These are phyloP conservation scores for Lasioglossum villosulum DNA, from an alignment of 2,888 invertebrate species.

Conservation along the genomic window DNA sequence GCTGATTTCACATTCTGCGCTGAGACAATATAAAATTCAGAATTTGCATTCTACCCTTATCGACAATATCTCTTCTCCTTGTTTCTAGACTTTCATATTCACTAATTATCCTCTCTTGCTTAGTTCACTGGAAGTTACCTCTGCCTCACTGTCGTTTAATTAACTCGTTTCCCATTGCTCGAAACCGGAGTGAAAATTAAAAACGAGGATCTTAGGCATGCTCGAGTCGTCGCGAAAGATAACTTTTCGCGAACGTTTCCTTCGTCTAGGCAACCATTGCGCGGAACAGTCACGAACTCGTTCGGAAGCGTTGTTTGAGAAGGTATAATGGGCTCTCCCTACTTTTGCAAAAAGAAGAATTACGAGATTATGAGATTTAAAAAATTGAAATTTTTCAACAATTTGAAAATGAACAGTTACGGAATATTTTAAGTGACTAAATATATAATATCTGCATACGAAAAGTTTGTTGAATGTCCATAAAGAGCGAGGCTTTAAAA, in stretches of 20 bases:
- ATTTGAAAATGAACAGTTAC: background rate
- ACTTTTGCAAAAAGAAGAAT: background rate
- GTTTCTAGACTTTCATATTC: background rate
- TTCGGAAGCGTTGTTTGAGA: background rate
- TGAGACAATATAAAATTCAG: background rate
- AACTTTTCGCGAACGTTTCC: conserved; percentile 8
- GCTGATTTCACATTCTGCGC: background rate
- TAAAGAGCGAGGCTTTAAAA: background rate
- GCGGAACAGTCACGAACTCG: background rate
- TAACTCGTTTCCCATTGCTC: background rate
- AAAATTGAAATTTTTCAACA: too few relatives aligned
- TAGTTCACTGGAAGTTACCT: background rate
- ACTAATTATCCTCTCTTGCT: background rate
- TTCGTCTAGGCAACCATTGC: conserved; percentile 15
- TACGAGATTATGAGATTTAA: background rate
- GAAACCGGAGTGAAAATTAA: background rate
- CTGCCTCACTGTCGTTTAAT: background rate
- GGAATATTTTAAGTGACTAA: background rate
- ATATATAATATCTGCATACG: background rate
- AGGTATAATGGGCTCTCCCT: background rate
- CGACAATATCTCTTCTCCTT: background rate
- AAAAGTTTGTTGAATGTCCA: too few relatives aligned
- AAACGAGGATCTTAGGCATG: background rate
- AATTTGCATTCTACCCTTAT: background rate
- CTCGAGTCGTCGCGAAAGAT: background rate